Conservation (phyloP, 2,113 vertebrate species). For the Tupaia chinensis region DNA sequence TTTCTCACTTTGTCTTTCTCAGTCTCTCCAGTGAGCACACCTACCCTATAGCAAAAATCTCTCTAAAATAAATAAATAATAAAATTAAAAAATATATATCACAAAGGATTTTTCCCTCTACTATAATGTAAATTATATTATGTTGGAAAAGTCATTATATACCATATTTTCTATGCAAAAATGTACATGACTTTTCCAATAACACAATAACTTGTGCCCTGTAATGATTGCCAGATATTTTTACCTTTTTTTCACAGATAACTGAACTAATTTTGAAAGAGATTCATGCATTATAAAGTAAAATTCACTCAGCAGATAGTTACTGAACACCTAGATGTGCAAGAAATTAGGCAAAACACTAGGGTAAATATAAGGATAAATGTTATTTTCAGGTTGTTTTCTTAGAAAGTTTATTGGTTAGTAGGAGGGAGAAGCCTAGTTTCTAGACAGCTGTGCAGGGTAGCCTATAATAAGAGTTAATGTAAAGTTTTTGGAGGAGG, state of each 20-base stretch:
- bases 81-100: not conserved
- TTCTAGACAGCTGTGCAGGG: not conserved
- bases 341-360: not conserved
- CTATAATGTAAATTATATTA: not conserved
- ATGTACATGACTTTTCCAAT: too few relatives aligned
- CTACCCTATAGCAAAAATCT: too few relatives aligned
- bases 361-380: not conserved
- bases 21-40: too few relatives aligned
- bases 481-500: not conserved
- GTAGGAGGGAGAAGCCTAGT: conserved; percentile 4
- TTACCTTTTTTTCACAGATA: not conserved
- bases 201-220: not conserved
- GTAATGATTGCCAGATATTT: not conserved
- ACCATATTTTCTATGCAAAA: too few relatives aligned
- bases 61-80: too few relatives aligned
- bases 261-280: conserved; percentile 21
- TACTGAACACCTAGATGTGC: not conserved
- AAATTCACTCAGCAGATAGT: conserved; percentile 34
- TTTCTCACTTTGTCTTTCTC: too few relatives aligned
- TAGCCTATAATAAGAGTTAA: not conserved
- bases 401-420: not conserved
- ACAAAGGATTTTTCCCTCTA: not conserved
- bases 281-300: not conserved
- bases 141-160: too few relatives aligned
- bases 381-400: conserved; percentile 17